Evolutionary conservation across 2,113 vertebrate genomes (phyloP), one percentile per base, ranked within the genome.

Genomic region (Manacus vitellinus): DNA sequence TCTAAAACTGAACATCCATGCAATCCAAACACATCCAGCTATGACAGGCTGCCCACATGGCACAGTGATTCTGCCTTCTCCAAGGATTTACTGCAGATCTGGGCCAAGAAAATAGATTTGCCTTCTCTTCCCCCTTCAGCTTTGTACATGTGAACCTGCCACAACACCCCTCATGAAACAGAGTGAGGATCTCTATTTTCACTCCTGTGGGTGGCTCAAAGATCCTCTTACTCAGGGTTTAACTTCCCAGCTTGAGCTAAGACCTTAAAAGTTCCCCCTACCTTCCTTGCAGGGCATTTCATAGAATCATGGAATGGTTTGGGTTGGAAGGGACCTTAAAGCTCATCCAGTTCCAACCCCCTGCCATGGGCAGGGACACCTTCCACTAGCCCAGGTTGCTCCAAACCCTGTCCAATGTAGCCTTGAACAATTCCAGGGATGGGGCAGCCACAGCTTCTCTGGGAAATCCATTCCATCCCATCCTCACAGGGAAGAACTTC

Each of bases 1-100:
- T 0, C 1, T 55, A 59, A 81, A 81, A n/a, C 7, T 35, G 24
- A 28, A 9, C 1, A 0, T 35, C 37, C 30, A 8, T 6, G 21
- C 15, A 37, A 39, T 49, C 33, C 11, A 59, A 65, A 33, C 28
- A 7, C 28, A 28, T 7, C 37, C 24, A 63, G 22, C 17, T 51
- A 28, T 14, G 72, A 33, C 33, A 41, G 30, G 47, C 35, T 71
- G 66, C 31, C n/a, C 39, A 0, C 2, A 0, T 25, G 28, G 17
- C 27, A 58, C 12, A 20, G 20, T 1, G 4, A n/a, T 14, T 55
- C 59, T 61, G 35, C 16, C 75, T 71, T 14, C 19, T 41, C 6
- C 59, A 66, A 21, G 25, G 14, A 52, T 73, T 67, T 83, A 12
- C 30, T 51, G 30, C 14, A 39, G 47, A 66, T 46, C 23, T 44